Conservation (phyloP, 2,113 vertebrate genomes). For the Acanthochromis polyacanthus region DNA sequence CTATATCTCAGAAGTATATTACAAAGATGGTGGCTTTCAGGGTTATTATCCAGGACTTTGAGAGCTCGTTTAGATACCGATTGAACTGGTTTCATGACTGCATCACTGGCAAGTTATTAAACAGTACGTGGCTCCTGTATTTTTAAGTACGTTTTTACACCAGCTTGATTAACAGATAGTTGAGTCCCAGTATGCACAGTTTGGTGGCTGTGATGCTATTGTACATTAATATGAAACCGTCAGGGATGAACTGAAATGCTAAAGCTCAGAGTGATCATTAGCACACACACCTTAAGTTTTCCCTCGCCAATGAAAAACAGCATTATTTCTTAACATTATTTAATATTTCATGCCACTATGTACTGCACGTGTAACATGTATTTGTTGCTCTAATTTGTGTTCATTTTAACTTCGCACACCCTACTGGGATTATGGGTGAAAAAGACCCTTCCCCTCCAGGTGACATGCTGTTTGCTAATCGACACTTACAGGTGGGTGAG, state of each 20-base stretch:
- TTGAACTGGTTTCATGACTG: neutral
- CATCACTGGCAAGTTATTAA: neutral
- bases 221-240: neutral
- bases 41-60: neutral
- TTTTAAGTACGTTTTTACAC: neutral
- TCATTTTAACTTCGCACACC: neutral
- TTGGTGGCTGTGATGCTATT: neutral
- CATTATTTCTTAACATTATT: neutral
- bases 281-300: neutral
- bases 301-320: neutral
- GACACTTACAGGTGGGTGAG: slow-evolving; percentile 30
- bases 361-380: neutral
- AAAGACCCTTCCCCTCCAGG: neutral
- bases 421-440: neutral
- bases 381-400: slow-evolving; percentile 1
- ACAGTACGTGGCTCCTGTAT: neutral
- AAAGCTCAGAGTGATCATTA: neutral
- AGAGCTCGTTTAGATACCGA: neutral
- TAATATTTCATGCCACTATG: neutral
- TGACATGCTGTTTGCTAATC: slow-evolving; percentile 33
- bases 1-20: neutral
- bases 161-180: neutral
- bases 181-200: neutral
- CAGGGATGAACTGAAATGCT: neutral
- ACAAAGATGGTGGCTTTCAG: neutral